Conservation (phyloP, 2,888 invertebrate species). For the Seladonia tumulorum region DNA sequence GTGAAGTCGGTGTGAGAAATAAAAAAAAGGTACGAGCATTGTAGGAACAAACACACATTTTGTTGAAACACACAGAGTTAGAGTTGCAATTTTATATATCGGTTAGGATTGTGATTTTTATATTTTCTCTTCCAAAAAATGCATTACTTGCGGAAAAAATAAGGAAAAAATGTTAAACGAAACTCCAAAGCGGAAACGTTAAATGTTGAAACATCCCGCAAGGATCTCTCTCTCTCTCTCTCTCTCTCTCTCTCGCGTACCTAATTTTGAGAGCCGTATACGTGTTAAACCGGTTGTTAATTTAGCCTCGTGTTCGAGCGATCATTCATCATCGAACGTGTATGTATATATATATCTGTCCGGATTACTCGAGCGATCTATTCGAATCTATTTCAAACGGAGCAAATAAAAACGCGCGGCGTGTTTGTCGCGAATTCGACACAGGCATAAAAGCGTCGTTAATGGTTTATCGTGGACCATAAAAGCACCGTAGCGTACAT, state of each 20-base stretch:
- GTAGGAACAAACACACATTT: too few species aligned
- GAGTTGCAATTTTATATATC: too few species aligned
- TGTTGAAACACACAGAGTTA: too few species aligned
- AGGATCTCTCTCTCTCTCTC: not conserved
- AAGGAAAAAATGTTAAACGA: not conserved
- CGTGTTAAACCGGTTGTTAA: constrained; percentile 13
- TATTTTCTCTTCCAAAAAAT: not conserved
- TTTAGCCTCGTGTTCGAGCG: not conserved
- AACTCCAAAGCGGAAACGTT: not conserved
- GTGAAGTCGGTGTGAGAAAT: not conserved
- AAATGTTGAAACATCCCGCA: not conserved
- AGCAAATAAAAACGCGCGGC: not conserved
- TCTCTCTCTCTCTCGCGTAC: not conserved
- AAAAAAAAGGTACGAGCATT: too few species aligned
- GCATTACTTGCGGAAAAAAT: not conserved
- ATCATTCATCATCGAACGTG: not conserved
- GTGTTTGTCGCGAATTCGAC: constrained; percentile 8
- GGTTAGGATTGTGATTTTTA: not conserved
- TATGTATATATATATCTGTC: not conserved
- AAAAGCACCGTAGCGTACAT: not conserved
- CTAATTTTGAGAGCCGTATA: not conserved
- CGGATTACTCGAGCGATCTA: constrained; percentile 9
- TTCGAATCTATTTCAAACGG: constrained; percentile 8
- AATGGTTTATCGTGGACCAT: not conserved
- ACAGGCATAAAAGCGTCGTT: not conserved